Percentiles rank a stretch among this genome's conserved stretches.
phyloP scores from a whole-genome alignment of 2,797 vertebrate species.

The Falco cherrug region DNA sequence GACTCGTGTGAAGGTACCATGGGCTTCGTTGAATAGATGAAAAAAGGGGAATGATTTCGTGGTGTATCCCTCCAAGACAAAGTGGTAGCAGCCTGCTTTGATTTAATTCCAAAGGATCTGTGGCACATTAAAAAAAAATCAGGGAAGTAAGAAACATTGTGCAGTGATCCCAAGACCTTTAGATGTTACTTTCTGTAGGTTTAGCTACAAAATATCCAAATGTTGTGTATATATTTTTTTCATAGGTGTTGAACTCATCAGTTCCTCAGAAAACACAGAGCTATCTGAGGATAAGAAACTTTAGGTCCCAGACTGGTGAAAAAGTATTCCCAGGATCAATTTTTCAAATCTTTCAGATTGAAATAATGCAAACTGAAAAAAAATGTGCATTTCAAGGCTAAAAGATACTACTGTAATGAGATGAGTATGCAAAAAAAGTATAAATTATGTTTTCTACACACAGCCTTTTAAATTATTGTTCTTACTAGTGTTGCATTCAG shows the following conservation, averaged over 20 bases:
- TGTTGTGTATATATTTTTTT: background rate
- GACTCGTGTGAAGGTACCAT: background rate
- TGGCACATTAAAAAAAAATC: background rate
- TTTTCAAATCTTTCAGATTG: background rate
- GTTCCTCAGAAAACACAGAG: background rate
- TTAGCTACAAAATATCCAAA: background rate
- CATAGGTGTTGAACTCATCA: background rate
- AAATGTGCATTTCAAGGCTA: background rate
- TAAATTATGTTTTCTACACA: background rate
- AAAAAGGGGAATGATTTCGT: background rate
- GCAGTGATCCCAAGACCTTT: background rate
- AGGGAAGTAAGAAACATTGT: background rate
- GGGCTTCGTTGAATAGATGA: background rate
- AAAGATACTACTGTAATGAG: background rate
- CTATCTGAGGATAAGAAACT: background rate
- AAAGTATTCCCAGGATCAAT: background rate
- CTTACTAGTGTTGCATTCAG: background rate
- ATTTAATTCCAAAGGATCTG: background rate
- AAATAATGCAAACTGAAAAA: background rate
- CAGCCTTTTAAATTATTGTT: background rate
- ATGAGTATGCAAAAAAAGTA: background rate
- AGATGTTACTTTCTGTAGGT: background rate
- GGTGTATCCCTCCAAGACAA: background rate
- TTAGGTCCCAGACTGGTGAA: background rate
- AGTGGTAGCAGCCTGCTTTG: background rate